These are phyloP conservation scores for Shinisaurus crocodilurus DNA, from an alignment of 2,113 vertebrate genomes.

Conservation along the genomic window DNA sequence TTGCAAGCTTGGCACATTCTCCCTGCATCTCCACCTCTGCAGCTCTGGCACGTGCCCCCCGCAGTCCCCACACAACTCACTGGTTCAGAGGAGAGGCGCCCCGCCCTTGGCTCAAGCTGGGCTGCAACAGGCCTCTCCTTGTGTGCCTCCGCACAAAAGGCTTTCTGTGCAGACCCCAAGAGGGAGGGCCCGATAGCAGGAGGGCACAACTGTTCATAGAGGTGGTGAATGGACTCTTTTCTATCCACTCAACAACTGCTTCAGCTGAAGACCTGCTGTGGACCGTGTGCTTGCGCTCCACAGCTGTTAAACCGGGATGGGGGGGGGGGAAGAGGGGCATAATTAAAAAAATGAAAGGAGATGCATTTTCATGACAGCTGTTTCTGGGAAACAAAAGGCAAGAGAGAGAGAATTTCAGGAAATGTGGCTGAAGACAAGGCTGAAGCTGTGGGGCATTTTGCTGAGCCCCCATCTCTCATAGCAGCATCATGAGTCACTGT, in stretches of 20 bases:
- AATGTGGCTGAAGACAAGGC: neutral
- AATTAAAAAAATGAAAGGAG: slow-evolving; percentile 41
- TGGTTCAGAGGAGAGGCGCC: slow-evolving; percentile 55
- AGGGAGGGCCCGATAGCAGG: slow-evolving; percentile 35
- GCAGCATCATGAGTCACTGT: neutral
- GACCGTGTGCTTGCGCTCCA: slow-evolving; percentile 6
- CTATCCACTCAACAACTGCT: slow-evolving; percentile 65
- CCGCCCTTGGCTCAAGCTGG: slow-evolving; percentile 41
- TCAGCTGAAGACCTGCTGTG: slow-evolving; percentile 38
- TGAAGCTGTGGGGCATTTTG: neutral
- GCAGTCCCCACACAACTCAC: slow-evolving; percentile 36
- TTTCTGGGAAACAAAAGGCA: slow-evolving; percentile 29
- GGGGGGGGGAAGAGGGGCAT: neutral
- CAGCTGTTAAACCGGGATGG: slow-evolving; percentile 72
- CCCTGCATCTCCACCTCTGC: slow-evolving; percentile 13
- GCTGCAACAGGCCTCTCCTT: slow-evolving; percentile 70
- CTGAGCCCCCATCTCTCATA: neutral
- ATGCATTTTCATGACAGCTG: slow-evolving; percentile 63
- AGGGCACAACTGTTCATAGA: slow-evolving; percentile 55
- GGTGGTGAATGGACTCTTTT: slow-evolving; percentile 75
- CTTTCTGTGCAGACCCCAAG: slow-evolving; percentile 72
- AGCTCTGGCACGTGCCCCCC: slow-evolving; percentile 37
- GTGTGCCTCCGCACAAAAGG: slow-evolving; percentile 74
- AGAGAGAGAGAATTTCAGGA: slow-evolving; percentile 1
- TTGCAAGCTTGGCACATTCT: slow-evolving; percentile 60